Evolutionary conservation across 2,888 invertebrate genomes (phyloP).

Genomic region (Netelia inedita): DNA sequence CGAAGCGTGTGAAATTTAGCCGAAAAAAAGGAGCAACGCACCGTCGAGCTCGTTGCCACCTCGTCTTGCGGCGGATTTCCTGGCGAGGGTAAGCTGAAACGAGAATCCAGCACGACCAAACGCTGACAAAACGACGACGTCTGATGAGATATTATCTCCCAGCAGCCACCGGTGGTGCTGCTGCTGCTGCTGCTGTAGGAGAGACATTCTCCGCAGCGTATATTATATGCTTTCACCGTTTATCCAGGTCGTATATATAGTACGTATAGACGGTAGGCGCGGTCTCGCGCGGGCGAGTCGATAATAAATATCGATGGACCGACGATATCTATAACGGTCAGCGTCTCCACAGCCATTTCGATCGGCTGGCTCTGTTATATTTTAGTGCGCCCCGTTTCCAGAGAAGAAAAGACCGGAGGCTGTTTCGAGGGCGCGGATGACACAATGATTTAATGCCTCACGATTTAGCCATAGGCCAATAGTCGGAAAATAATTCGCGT

Average conservation of each 20-base stretch:
- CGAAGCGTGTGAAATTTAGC: slow-evolving; percentile 47
- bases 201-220: slow-evolving; percentile 63
- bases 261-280: slow-evolving; percentile 51
- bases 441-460: slow-evolving; percentile 51
- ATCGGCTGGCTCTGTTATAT: slow-evolving; percentile 14
- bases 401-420: slow-evolving; percentile 58
- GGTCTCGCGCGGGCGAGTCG: slow-evolving; percentile 57
- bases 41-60: slow-evolving; percentile 3
- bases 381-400: neutral
- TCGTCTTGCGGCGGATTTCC: slow-evolving; percentile 46
- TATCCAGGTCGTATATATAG: slow-evolving; percentile 64
- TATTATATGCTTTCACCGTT: slow-evolving; percentile 69
- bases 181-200: slow-evolving; percentile 44
- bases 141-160: slow-evolving; percentile 53
- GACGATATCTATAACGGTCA: slow-evolving; percentile 66
- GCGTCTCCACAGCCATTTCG: slow-evolving; percentile 30
- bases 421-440: slow-evolving; percentile 50
- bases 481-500: slow-evolving; percentile 16
- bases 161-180: slow-evolving; percentile 9
- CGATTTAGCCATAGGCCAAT: slow-evolving; percentile 25
- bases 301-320: slow-evolving; percentile 67
- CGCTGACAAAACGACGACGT: slow-evolving; percentile 32
- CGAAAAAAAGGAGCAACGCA: slow-evolving; percentile 29
- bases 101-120: slow-evolving; percentile 39
- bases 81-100: slow-evolving; percentile 49